These are phyloP conservation scores for Platalea minor DNA, from an alignment of 2,797 vertebrate genomes.

Conservation along the genomic window DNA sequence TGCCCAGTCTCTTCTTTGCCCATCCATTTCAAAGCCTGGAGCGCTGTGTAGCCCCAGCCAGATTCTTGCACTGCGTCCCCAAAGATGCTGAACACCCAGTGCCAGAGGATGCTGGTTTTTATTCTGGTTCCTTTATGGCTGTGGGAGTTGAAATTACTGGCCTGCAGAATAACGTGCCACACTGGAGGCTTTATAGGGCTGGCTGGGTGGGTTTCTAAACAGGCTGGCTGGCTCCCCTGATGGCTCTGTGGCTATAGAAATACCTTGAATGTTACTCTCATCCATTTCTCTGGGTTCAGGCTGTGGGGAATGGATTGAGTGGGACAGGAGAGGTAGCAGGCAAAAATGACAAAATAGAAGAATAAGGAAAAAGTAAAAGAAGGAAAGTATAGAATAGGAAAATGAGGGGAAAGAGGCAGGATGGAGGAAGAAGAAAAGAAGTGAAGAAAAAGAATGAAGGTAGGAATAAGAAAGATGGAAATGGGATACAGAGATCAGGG, in stretches of 20 bases:
- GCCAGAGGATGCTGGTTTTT: not conserved
- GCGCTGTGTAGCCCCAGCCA: not conserved
- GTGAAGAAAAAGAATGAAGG: not conserved
- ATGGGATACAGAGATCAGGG: not conserved
- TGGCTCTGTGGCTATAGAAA: not conserved
- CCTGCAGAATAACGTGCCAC: not conserved
- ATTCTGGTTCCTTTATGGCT: not conserved
- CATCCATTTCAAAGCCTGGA: not conserved
- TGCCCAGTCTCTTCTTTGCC: not conserved
- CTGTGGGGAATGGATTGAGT: not conserved
- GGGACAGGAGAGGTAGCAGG: not conserved
- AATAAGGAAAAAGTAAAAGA: not conserved
- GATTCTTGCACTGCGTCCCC: not conserved
- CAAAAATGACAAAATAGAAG: not conserved
- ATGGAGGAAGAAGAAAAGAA: not conserved
- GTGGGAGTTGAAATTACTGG: not conserved
- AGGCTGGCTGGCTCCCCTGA: not conserved
- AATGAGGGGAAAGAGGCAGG: not conserved
- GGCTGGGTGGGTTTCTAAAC: not conserved
- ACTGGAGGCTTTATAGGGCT: not conserved
- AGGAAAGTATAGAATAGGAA: not conserved
- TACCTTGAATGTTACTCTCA: not conserved
- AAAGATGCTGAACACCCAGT: not conserved
- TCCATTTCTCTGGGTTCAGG: not conserved
- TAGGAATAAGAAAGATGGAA: not conserved